Conservation (phyloP, 2,797 vertebrate genomes). For the Sebastes goodei region DNA sequence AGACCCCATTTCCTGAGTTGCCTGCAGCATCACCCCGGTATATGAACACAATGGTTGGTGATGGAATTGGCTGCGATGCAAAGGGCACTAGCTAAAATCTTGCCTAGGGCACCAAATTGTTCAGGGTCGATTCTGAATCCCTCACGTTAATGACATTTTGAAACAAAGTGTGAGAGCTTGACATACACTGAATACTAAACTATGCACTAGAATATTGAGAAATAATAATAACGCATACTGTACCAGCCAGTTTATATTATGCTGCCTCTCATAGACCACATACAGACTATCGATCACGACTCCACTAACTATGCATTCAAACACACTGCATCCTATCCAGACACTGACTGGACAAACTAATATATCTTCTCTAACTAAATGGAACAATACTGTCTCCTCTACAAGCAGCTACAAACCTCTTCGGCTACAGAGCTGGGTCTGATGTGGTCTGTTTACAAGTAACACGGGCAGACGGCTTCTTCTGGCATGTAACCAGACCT, state of each 20-base stretch:
- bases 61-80: not conserved
- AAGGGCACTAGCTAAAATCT: not conserved
- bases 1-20: not conserved
- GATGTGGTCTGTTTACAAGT: conserved; percentile 35
- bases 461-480: conserved; percentile 39
- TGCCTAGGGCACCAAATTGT: not conserved
- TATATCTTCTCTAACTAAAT: not conserved
- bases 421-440: not conserved
- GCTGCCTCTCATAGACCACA: not conserved
- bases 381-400: not conserved
- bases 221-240: not conserved
- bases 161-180: not conserved
- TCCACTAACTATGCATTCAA: not conserved
- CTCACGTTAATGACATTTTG: not conserved
- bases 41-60: not conserved
- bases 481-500: conserved; percentile 51
- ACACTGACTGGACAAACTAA: not conserved
- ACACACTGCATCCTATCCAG: not conserved
- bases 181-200: not conserved
- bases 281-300: not conserved
- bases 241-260: not conserved
- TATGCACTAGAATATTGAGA: not conserved
- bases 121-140: not conserved
- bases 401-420: conserved; percentile 4
- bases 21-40: not conserved